phyloP scores from a whole-genome alignment of 2,888 invertebrate species.

The Leptinotarsa juncta region DNA sequence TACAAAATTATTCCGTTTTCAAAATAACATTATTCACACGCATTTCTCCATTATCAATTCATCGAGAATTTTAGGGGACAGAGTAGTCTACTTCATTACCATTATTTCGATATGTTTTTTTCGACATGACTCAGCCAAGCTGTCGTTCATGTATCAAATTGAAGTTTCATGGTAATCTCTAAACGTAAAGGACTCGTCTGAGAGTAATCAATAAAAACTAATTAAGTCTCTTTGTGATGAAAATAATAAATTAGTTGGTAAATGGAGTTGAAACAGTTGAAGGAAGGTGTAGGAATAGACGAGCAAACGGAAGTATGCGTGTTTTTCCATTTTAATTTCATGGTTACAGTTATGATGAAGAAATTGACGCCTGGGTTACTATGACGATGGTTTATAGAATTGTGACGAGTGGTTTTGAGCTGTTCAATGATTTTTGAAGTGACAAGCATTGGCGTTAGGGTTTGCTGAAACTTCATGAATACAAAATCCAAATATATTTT shows the following conservation, averaged over 20 bases:
- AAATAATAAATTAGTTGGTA: conserved; percentile 31
- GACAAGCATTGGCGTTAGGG: too few relatives aligned
- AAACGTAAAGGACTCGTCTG: conserved; percentile 15
- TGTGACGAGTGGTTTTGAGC: too few relatives aligned
- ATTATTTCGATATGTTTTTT: conserved; percentile 32
- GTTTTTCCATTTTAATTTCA: neutral
- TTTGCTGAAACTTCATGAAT: too few relatives aligned
- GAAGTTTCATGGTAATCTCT: conserved; percentile 34
- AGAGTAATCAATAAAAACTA: conserved; percentile 32
- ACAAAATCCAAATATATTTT: too few relatives aligned
- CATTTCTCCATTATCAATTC: too few relatives aligned
- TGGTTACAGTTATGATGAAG: too few relatives aligned
- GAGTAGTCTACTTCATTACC: neutral
- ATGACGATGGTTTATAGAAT: too few relatives aligned
- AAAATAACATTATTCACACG: too few relatives aligned
- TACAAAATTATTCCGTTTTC: too few relatives aligned
- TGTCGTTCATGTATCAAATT: conserved; percentile 30
- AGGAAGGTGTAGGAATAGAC: neutral
- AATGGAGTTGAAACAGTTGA: neutral
- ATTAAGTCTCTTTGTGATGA: conserved; percentile 30
- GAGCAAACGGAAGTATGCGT: neutral
- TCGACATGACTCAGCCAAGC: conserved; percentile 28
- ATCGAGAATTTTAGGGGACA: too few relatives aligned
- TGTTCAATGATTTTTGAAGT: too few relatives aligned
- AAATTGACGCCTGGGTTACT: too few relatives aligned